These are phyloP conservation scores for Cataglyphis altisquamis DNA, from an alignment of 2,888 invertebrate species.

Conservation along the genomic window DNA sequence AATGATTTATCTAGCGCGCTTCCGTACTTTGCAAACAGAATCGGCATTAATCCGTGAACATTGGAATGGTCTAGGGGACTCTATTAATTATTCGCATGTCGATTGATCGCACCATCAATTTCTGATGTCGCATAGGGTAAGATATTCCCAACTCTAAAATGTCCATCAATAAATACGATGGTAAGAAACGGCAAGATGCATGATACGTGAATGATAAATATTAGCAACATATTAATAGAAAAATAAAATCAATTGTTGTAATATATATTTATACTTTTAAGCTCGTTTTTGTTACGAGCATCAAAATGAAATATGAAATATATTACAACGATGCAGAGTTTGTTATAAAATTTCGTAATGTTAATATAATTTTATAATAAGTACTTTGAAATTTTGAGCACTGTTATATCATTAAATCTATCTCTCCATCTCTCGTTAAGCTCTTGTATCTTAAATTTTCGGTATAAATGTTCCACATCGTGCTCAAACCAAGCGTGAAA, in stretches of 20 bases:
- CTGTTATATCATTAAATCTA: neutral
- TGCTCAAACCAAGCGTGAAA: neutral
- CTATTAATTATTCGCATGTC: conserved; percentile 29
- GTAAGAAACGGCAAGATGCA: neutral
- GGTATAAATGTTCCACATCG: conserved; percentile 11
- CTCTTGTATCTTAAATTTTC: conserved; percentile 9
- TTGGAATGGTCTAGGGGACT: neutral
- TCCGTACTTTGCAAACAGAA: conserved; percentile 41
- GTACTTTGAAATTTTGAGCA: conserved; percentile 8
- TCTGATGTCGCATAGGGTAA: neutral
- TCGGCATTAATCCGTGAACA: conserved; percentile 22
- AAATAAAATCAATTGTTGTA: neutral
- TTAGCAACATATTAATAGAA: neutral
- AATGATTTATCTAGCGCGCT: conserved; percentile 41
- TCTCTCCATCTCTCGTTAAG: neutral
- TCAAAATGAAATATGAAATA: neutral
- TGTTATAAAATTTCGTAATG: neutral
- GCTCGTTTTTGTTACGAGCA: neutral
- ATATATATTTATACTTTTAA: conserved; percentile 21
- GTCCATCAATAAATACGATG: neutral
- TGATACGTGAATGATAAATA: neutral
- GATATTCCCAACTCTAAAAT: neutral
- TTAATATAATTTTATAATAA: neutral
- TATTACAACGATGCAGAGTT: neutral
- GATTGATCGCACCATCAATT: conserved; percentile 28